A percentile compares a stretch with the other conserved stretches of the same genome.
phyloP scores from a whole-genome alignment of 2,888 invertebrate genomes.

The Pollenia griseotomentosa region DNA sequence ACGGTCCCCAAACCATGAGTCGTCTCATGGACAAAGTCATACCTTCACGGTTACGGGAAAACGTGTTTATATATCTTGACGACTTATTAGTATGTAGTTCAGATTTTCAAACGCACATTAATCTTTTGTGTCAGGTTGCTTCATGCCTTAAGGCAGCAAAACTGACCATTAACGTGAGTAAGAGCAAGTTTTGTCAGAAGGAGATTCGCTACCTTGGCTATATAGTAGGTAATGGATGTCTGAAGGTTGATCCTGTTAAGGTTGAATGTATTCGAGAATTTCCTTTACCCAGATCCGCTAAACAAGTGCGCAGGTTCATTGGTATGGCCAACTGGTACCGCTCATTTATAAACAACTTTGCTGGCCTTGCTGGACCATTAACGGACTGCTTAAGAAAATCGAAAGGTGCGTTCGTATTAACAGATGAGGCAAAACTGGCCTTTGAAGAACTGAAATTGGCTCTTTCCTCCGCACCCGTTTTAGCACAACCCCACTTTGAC shows the following conservation, averaged over 20 bases:
- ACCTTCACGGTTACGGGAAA: not conserved
- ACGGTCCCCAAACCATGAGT: not conserved
- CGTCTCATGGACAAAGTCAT: not conserved
- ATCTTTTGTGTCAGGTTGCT: not conserved
- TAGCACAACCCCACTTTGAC: slow-evolving; percentile 49
- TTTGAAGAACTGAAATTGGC: slow-evolving; percentile 51
- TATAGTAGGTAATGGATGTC: slow-evolving; percentile 10
- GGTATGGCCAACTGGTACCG: slow-evolving; percentile 63
- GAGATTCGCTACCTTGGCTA: slow-evolving; percentile 47
- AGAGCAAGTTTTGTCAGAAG: slow-evolving; percentile 53
- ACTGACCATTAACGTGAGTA: slow-evolving; percentile 43
- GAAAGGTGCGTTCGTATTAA: slow-evolving; percentile 18
- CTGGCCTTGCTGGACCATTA: slow-evolving; percentile 52
- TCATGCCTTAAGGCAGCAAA: not conserved
- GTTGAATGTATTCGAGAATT: slow-evolving; percentile 42
- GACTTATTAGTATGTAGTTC: not conserved
- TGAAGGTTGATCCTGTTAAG: slow-evolving; percentile 53
- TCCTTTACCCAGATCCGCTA: slow-evolving; percentile 21
- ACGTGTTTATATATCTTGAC: not conserved
- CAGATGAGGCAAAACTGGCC: not conserved
- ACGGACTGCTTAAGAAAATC: slow-evolving; percentile 41
- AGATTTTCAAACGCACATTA: not conserved
- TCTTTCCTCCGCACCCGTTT: slow-evolving; percentile 48
- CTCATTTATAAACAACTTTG: slow-evolving; percentile 47
- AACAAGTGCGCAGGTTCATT: slow-evolving; percentile 32